phyloP scores from a whole-genome alignment of 1,140 invertebrate genomes.

The Camponotus pennsylvanicus region DNA sequence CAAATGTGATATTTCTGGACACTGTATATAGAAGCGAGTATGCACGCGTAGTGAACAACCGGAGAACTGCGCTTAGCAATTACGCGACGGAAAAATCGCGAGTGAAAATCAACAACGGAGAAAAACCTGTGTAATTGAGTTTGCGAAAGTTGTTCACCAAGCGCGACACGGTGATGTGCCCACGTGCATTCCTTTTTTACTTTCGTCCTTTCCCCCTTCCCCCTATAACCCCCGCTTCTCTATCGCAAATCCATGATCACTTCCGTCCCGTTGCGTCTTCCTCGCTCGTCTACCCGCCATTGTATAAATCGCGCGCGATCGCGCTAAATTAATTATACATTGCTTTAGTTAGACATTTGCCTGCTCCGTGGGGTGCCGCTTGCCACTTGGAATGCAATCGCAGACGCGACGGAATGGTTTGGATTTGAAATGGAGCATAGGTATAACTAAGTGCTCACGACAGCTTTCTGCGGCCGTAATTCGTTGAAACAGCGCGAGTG shows the following conservation, averaged over 20 bases:
- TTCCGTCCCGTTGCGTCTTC: not conserved
- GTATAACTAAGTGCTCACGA: conserved; percentile 60
- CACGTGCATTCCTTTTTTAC: conserved; percentile 66
- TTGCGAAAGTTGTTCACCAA: conserved; percentile 69
- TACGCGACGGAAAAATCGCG: conserved; percentile 72
- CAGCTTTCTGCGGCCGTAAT: conserved; percentile 51
- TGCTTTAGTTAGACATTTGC: conserved; percentile 61
- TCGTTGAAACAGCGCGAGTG: conserved; percentile 37
- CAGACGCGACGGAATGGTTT: conserved; percentile 49
- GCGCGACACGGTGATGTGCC: conserved; percentile 59
- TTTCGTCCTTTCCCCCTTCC: conserved; percentile 21
- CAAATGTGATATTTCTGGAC: not conserved
- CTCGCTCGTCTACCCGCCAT: conserved; percentile 42
- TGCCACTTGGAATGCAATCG: conserved; percentile 51
- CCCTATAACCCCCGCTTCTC: conserved; percentile 7
- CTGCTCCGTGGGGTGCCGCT: conserved; percentile 33
- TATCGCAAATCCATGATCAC: not conserved
- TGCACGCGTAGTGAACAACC: conserved; percentile 47
- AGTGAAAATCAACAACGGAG: conserved; percentile 75
- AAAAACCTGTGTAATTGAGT: conserved; percentile 74
- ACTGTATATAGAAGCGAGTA: conserved; percentile 32
- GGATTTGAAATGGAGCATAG: conserved; percentile 61
- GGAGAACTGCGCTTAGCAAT: conserved; percentile 59
- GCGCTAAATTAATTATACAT: conserved; percentile 74
- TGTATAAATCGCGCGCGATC: conserved; percentile 59